These are phyloP conservation scores for Phrynosoma platyrhinos DNA, from an alignment of 2,113 vertebrate genomes.

Conservation along the genomic window DNA sequence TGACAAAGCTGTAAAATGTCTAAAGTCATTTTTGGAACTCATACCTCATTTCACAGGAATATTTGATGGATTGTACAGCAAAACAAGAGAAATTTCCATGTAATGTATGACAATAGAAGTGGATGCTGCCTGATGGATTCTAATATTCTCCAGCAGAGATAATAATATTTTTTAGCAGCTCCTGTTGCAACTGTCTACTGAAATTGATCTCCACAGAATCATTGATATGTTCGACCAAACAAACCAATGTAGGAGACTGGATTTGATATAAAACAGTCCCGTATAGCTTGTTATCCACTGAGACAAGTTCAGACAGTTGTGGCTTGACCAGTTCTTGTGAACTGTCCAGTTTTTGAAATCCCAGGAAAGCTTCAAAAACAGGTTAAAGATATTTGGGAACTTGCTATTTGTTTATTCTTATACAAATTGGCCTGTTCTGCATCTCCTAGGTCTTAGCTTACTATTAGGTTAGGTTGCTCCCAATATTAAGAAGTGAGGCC, in stretches of 20 bases:
- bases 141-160: background rate
- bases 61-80: conserved; percentile 16
- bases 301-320: background rate
- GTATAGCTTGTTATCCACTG: background rate
- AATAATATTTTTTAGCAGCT: background rate
- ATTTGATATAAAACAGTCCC: background rate
- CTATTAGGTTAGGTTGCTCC: no score
- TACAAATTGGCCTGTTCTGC: background rate
- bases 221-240: background rate
- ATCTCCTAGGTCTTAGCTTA: background rate
- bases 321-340: background rate
- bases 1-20: background rate
- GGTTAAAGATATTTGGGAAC: background rate
- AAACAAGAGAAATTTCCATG: conserved; percentile 13
- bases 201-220: background rate
- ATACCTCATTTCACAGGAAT: conserved; percentile 24
- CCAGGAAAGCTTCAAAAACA: background rate
- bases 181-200: background rate
- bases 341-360: background rate
- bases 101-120: background rate
- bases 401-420: background rate
- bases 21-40: conserved; percentile 22
- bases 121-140: background rate
- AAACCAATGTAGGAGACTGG: background rate
- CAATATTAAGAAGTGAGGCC: no score